These are phyloP conservation scores for Cotesia congregata DNA, from an alignment of 2,888 invertebrate species.

Conservation along the genomic window DNA sequence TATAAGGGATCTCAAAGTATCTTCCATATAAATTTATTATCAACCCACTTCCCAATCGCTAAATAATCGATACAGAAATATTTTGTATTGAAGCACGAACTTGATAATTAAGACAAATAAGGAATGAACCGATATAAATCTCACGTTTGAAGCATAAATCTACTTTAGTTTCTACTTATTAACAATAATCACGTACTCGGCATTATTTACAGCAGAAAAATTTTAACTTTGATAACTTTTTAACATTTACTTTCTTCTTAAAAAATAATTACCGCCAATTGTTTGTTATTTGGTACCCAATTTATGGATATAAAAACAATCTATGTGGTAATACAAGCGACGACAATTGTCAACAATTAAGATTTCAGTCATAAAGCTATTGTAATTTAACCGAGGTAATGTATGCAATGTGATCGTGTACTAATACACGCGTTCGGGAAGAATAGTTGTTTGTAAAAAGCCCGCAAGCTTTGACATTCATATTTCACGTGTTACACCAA, in stretches of 20 bases:
- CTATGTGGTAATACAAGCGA: too few relatives aligned
- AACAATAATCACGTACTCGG: background rate
- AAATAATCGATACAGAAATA: background rate
- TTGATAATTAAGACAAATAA: background rate
- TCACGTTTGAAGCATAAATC: background rate
- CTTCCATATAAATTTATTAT: background rate
- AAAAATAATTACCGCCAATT: too few relatives aligned
- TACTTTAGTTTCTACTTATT: background rate
- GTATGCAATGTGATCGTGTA: background rate
- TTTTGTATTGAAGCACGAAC: background rate
- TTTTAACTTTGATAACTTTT: background rate
- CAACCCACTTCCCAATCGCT: background rate
- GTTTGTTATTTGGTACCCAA: too few relatives aligned
- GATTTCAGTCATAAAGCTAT: too few relatives aligned
- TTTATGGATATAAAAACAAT: too few relatives aligned
- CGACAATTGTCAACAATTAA: too few relatives aligned
- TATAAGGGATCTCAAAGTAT: background rate
- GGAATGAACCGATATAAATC: background rate
- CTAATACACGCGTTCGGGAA: background rate
- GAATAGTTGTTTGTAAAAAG: constrained; percentile 1
- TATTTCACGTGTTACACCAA: background rate
- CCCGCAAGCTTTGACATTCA: constrained; percentile 5
- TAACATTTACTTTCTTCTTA: too few relatives aligned
- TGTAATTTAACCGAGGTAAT: background rate
- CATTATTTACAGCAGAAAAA: background rate